Evolutionary conservation across 2,797 vertebrate genomes (phyloP).

Genomic region (Chloroceryle inda): DNA sequence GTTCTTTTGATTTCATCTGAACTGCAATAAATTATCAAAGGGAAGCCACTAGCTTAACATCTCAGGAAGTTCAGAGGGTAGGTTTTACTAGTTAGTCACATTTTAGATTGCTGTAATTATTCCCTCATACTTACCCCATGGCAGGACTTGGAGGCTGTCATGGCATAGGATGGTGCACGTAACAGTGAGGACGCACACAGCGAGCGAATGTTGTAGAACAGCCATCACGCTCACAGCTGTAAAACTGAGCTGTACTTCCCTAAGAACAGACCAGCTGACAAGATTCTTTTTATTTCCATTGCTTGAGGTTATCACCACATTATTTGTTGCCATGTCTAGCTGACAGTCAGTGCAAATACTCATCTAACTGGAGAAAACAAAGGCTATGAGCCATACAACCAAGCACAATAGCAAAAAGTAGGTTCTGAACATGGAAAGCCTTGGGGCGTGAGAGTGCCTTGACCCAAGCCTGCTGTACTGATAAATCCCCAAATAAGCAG

Average conservation of each 20-base stretch:
- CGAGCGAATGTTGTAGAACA: background rate
- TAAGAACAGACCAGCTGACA: background rate
- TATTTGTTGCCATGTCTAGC: background rate
- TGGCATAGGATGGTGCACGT: background rate
- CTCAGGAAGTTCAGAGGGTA: background rate
- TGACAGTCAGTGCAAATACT: background rate
- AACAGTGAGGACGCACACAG: background rate
- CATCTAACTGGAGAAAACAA: background rate
- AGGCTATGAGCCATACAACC: background rate
- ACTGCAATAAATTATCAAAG: background rate
- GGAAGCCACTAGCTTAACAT: background rate
- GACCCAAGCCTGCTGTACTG: background rate
- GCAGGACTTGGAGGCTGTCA: background rate
- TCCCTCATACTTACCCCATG: background rate
- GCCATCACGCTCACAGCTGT: background rate
- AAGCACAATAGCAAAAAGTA: background rate
- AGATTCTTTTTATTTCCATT: background rate
- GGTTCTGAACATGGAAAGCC: background rate
- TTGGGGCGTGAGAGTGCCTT: background rate
- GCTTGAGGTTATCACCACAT: background rate
- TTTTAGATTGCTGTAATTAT: background rate
- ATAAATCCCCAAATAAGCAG: background rate
- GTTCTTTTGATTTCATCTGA: conserved; percentile 35
- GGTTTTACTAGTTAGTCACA: background rate
- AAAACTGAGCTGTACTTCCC: background rate